These are phyloP conservation scores for Peucedramus taeniatus DNA, from an alignment of 2,113 vertebrate species.

Conservation along the genomic window DNA sequence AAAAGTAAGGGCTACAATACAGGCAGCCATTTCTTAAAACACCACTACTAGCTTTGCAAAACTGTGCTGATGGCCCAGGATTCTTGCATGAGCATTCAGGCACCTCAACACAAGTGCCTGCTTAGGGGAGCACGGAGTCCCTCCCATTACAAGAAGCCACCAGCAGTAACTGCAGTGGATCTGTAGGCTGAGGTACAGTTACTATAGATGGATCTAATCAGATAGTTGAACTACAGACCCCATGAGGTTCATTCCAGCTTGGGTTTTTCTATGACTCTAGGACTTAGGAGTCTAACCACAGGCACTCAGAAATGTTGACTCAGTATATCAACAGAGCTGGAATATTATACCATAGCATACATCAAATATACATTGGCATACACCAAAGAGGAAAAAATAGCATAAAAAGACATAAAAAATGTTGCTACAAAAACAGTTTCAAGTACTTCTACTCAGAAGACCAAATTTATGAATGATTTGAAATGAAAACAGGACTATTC, in stretches of 20 bases:
- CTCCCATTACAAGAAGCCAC: neutral
- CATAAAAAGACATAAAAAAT: neutral
- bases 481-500: no score
- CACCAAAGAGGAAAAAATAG: neutral
- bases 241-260: neutral
- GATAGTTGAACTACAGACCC: neutral
- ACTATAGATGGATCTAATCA: neutral
- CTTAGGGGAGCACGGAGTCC: neutral
- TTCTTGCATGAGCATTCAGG: neutral
- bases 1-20: neutral
- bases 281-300: neutral
- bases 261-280: neutral
- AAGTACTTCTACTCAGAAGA: neutral
- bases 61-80: neutral
- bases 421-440: neutral
- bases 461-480: neutral
- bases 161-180: neutral
- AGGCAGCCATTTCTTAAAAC: neutral
- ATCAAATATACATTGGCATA: neutral
- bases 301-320: neutral
- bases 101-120: neutral
- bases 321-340: neutral
- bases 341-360: neutral
- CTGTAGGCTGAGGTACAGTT: neutral
- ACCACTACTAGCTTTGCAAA: neutral